phyloP scores from a whole-genome alignment of 2,113 vertebrate genomes.

The Tenebrosternarchus preto region DNA sequence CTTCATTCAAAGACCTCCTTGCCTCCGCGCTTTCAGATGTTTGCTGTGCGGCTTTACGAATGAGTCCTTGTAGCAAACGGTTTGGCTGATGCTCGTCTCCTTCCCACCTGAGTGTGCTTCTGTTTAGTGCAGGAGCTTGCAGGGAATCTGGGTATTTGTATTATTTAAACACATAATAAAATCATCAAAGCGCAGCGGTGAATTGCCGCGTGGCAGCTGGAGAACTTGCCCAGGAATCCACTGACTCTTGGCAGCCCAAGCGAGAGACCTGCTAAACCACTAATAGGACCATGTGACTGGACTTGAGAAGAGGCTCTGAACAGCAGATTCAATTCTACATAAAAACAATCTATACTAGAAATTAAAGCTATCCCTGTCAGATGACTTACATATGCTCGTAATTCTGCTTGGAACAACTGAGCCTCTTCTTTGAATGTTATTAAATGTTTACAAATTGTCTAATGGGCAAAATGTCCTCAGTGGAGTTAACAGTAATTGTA shows the following conservation, averaged over 20 bases:
- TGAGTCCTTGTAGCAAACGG: slow-evolving; percentile 30
- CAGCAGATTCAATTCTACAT: slow-evolving; percentile 78
- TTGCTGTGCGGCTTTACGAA: slow-evolving; percentile 40
- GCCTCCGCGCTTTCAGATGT: not conserved
- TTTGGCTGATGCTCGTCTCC: slow-evolving; percentile 25
- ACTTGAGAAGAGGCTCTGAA: slow-evolving; percentile 70
- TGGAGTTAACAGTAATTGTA: slow-evolving; percentile 51
- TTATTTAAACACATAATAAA: slow-evolving; percentile 66
- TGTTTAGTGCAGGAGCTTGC: slow-evolving; percentile 48
- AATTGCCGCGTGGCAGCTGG: slow-evolving; percentile 62
- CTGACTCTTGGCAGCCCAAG: slow-evolving; percentile 54
- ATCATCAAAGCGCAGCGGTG: slow-evolving; percentile 70
- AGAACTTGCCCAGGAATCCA: slow-evolving; percentile 54
- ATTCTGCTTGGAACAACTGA: slow-evolving; percentile 67
- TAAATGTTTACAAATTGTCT: slow-evolving; percentile 77
- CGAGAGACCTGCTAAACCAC: slow-evolving; percentile 62
- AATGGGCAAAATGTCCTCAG: slow-evolving; percentile 73
- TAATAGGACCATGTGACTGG: slow-evolving; percentile 74
- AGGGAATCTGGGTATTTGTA: slow-evolving; percentile 57
- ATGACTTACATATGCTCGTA: slow-evolving; percentile 73
- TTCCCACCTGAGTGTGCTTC: slow-evolving; percentile 40
- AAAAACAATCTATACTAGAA: slow-evolving; percentile 81
- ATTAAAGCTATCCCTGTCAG: slow-evolving; percentile 77
- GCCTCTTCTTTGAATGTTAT: slow-evolving; percentile 71
- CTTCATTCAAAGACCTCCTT: not conserved